A percentile compares a stretch with the other conserved stretches of the same genome.
These are phyloP conservation scores for Melanophora roralis DNA, from an alignment of 2,888 invertebrate species.

Conservation along the genomic window DNA sequence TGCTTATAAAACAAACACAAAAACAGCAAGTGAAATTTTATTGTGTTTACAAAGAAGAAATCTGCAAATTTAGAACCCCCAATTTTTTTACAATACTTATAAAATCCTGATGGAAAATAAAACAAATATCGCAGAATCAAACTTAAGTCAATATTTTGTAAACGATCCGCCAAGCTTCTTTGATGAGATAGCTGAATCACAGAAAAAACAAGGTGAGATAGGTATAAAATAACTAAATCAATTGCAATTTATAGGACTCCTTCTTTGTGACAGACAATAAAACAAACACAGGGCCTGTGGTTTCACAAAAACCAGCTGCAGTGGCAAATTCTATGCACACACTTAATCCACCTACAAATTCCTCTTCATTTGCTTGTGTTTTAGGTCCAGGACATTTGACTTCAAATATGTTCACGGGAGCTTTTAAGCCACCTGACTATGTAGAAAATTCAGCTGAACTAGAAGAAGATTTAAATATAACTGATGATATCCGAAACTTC, in stretches of 20 bases:
- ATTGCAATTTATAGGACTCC: too few relatives aligned
- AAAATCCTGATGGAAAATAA: conserved; percentile 47
- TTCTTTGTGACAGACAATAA: conserved; percentile 26
- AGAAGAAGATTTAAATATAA: conserved; percentile 72
- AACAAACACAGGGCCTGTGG: neutral
- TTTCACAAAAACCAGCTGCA: conserved; percentile 1
- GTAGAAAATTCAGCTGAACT: conserved; percentile 69
- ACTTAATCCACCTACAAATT: neutral
- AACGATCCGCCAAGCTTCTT: conserved; percentile 77
- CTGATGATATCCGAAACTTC: conserved; percentile 74
- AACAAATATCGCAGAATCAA: conserved; percentile 31
- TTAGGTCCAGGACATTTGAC: conserved; percentile 61
- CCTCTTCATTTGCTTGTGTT: neutral
- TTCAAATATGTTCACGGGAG: conserved; percentile 71
- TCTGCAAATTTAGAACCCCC: neutral
- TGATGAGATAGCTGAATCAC: conserved; percentile 71
- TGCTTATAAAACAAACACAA: too few relatives aligned
- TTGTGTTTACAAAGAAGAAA: too few relatives aligned
- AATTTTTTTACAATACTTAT: neutral
- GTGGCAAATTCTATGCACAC: conserved; percentile 27
- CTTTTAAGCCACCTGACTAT: conserved; percentile 74
- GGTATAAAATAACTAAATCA: too few relatives aligned
- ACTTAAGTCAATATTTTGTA: conserved; percentile 76
- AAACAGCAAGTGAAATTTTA: too few relatives aligned
- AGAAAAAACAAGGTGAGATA: conserved; percentile 11